Evolutionary conservation across 2,113 vertebrate species (phyloP).

Genomic region (Plecotus auritus): DNA sequence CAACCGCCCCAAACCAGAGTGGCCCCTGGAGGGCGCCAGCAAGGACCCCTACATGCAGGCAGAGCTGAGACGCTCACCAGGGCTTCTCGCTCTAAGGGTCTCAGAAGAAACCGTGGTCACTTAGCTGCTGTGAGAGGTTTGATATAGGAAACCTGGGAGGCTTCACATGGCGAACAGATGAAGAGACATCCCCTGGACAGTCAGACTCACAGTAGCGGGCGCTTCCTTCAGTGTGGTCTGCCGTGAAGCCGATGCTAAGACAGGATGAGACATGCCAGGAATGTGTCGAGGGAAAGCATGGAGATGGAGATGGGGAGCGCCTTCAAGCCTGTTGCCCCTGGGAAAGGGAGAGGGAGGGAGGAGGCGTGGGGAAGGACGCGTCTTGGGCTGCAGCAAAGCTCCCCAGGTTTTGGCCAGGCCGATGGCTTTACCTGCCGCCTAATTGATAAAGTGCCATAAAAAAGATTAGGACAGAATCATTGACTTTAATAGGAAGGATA

Average conservation of each 20-base stretch:
- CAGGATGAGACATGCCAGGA: too few species aligned
- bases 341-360: neutral
- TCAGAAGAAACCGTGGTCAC: neutral
- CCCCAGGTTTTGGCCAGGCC: neutral
- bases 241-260: neutral
- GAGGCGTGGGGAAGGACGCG: neutral
- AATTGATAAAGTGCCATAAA: neutral
- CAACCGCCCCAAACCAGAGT: neutral
- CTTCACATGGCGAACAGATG: accelerated
- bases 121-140: neutral
- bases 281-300: neutral
- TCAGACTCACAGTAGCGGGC: neutral
- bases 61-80: neutral
- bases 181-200: neutral
- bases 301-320: too few species aligned
- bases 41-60: neutral
- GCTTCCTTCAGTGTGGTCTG: neutral
- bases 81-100: neutral
- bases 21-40: neutral
- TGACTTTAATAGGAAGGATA: constrained; percentile 34
- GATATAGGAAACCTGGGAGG: neutral
- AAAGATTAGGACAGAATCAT: constrained; percentile 34
- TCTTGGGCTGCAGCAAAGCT: neutral
- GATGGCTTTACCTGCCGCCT: neutral
- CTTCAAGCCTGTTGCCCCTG: neutral